Percentiles rank a stretch among this genome's conserved stretches.
Evolutionary conservation across 1,140 invertebrate genomes (phyloP).

Genomic region (Adelges cooleyi): DNA sequence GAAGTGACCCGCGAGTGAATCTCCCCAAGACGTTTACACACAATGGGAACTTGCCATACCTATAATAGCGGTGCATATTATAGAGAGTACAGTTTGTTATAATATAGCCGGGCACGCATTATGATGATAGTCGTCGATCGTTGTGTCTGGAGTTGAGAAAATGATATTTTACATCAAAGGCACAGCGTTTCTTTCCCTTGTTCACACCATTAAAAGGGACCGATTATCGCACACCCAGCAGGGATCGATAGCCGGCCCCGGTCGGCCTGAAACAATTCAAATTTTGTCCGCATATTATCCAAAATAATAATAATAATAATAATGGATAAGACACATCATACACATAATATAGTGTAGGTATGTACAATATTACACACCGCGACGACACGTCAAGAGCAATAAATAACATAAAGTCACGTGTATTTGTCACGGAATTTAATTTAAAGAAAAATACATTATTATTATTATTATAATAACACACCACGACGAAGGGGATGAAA

Average conservation of each 20-base stretch:
- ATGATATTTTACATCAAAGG: not conserved
- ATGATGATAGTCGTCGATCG: no score
- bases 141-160: not conserved
- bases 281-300: conserved; percentile 12
- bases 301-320: no score
- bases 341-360: not conserved
- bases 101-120: no score
- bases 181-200: no score
- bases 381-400: not conserved
- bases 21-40: no score
- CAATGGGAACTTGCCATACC: no score
- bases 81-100: no score
- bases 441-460: not conserved
- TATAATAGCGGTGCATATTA: no score
- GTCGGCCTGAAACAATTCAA: not conserved
- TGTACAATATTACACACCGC: not conserved
- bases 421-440: conserved; percentile 1
- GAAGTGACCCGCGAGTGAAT: no score
- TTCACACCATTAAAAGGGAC: conserved; percentile 21
- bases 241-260: not conserved
- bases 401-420: not conserved
- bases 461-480: no score
- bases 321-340: no score
- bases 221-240: not conserved
- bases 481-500: no score